phyloP scores from a whole-genome alignment of 2,888 invertebrate species.

The Leptopilina drosophilae region DNA sequence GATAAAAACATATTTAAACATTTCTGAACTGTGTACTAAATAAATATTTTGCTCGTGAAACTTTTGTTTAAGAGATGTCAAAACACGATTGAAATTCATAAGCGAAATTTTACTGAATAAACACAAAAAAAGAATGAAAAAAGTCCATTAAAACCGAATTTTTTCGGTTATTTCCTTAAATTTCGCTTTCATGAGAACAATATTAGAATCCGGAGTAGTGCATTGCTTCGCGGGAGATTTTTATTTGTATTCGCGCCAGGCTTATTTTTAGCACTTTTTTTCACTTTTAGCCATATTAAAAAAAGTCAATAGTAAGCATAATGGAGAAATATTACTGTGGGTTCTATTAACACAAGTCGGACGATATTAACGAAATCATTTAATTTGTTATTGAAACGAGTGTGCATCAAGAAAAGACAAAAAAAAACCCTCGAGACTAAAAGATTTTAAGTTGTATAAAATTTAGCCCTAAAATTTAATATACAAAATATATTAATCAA shows the following conservation, averaged over 20 bases:
- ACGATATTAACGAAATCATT: slow-evolving; percentile 17
- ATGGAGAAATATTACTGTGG: slow-evolving; percentile 52
- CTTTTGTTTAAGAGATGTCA: slow-evolving; percentile 15
- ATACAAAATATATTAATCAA: too few relatives aligned
- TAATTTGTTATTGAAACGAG: slow-evolving; percentile 31
- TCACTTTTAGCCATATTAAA: slow-evolving; percentile 61
- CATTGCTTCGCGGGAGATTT: neutral
- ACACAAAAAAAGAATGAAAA: neutral
- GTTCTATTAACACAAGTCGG: neutral
- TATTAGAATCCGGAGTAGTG: slow-evolving; percentile 10
- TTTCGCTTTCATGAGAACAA: neutral
- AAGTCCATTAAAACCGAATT: neutral
- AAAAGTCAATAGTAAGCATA: slow-evolving; percentile 63
- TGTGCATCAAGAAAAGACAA: slow-evolving; percentile 15
- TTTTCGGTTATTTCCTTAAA: neutral
- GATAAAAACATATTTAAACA: neutral
- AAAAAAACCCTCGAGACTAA: neutral
- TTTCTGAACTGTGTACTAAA: neutral
- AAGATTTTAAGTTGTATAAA: too few relatives aligned
- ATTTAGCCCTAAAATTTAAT: too few relatives aligned
- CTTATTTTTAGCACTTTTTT: slow-evolving; percentile 65
- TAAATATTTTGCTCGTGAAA: neutral
- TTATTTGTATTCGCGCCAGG: slow-evolving; percentile 52
- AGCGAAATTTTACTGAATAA: slow-evolving; percentile 1
- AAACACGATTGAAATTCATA: slow-evolving; percentile 13